phyloP scores from a whole-genome alignment of 2,888 invertebrate genomes.

The Sarcophaga caerulescens region DNA sequence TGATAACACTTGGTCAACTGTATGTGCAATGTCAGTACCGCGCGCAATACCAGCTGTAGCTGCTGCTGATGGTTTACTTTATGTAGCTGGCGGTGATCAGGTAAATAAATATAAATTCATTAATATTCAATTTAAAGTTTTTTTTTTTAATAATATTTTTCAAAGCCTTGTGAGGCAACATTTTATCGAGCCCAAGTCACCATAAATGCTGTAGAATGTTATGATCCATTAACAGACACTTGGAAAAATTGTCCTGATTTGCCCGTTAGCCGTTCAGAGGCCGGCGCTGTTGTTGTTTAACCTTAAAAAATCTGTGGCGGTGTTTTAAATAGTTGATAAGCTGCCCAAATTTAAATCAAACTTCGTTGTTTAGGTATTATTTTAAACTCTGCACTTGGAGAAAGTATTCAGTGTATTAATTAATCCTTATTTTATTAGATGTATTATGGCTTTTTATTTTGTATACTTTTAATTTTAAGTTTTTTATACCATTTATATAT shows the following conservation, averaged over 20 bases:
- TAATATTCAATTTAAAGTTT: neutral
- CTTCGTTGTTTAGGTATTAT: constrained; percentile 41
- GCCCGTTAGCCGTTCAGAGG: constrained; percentile 92
- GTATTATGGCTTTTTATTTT: constrained; percentile 38
- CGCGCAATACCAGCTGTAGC: constrained; percentile 93
- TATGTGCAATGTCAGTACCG: constrained; percentile 87
- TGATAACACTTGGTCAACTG: constrained; percentile 87
- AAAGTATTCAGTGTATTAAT: constrained; percentile 28
- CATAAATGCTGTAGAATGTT: constrained; percentile 91
- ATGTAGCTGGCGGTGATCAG: constrained; percentile 93
- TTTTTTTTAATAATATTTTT: constrained; percentile 34
- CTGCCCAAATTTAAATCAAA: constrained; percentile 45
- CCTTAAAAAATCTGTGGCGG: constrained; percentile 68
- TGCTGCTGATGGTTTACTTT: constrained; percentile 90
- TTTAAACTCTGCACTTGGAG: constrained; percentile 37
- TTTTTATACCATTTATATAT: constrained; percentile 43
- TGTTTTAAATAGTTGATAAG: constrained; percentile 13
- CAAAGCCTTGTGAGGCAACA: constrained; percentile 86
- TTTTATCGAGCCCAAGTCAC: constrained; percentile 94
- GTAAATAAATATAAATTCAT: constrained; percentile 71
- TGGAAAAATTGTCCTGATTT: constrained; percentile 91
- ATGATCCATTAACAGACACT: constrained; percentile 88
- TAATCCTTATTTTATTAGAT: constrained; percentile 23
- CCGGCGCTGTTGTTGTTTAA: constrained; percentile 91
- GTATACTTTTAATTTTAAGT: constrained; percentile 24